phyloP scores from a whole-genome alignment of 2,888 invertebrate species.

The Crepidodera aurea region DNA sequence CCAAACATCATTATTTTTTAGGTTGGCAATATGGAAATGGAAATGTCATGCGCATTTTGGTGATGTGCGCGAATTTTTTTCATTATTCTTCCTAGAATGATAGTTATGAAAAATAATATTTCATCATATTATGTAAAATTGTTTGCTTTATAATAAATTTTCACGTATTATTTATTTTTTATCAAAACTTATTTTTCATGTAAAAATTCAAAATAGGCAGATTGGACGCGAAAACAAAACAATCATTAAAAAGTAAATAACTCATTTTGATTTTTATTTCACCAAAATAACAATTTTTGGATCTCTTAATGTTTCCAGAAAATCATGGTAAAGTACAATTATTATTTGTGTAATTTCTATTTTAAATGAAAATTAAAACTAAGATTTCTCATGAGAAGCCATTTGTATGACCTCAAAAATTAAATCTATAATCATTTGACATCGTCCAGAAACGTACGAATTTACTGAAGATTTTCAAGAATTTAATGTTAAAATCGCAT shows the following conservation, averaged over 20 bases:
- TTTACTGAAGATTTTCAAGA: slow-evolving; percentile 24
- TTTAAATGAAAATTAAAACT: slow-evolving; percentile 1
- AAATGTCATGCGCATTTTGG: slow-evolving; percentile 21
- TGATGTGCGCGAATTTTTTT: slow-evolving; percentile 22
- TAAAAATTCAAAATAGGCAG: slow-evolving; percentile 3
- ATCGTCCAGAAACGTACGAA: slow-evolving; percentile 36
- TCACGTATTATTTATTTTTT: background rate
- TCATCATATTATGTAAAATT: slow-evolving; percentile 24
- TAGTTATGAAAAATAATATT: slow-evolving; percentile 20
- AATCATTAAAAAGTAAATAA: slow-evolving; percentile 29
- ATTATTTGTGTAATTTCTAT: slow-evolving; percentile 16
- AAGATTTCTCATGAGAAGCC: slow-evolving; percentile 22
- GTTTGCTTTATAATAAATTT: slow-evolving; percentile 1
- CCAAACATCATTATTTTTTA: slow-evolving; percentile 2
- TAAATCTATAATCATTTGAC: slow-evolving; percentile 41
- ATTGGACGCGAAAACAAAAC: slow-evolving; percentile 27
- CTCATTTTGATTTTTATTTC: slow-evolving; percentile 15
- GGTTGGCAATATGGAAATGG: slow-evolving; percentile 10
- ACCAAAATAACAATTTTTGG: slow-evolving; percentile 16
- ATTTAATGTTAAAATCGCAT: slow-evolving; percentile 34
- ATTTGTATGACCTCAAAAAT: slow-evolving; percentile 42
- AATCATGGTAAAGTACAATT: slow-evolving; percentile 34
- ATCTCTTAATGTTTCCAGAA: slow-evolving; percentile 14
- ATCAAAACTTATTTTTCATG: slow-evolving; percentile 5
- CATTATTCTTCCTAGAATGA: background rate